Evolutionary conservation across 2,797 vertebrate species (phyloP).

Genomic region (Varecia variegata): DNA sequence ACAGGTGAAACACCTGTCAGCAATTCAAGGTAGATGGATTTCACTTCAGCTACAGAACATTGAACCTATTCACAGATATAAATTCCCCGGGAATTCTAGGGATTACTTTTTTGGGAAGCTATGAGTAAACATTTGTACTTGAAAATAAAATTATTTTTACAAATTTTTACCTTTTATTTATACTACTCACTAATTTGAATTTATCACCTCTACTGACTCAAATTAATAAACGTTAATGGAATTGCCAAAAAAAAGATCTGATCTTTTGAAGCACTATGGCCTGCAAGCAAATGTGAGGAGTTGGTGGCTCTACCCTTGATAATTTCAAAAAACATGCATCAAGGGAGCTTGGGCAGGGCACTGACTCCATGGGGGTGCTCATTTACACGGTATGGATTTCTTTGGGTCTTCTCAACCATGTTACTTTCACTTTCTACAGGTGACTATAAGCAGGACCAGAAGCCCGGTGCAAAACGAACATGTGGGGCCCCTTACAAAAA

Average conservation of each 20-base stretch:
- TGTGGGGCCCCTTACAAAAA: neutral
- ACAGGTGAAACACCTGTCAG: neutral
- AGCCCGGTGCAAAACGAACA: neutral
- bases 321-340: neutral
- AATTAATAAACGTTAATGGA: neutral
- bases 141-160: slow-evolving; percentile 31
- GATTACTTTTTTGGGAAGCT: neutral
- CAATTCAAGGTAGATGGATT: neutral
- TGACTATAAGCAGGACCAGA: neutral
- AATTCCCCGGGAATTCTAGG: neutral
- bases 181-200: neutral
- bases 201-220: neutral
- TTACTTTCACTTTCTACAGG: neutral
- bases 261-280: neutral
- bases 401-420: neutral
- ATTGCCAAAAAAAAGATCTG: neutral
- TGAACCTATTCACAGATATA: neutral
- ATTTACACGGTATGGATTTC: neutral
- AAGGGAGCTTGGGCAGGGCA: neutral
- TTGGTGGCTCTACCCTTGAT: neutral
- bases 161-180: neutral
- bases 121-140: neutral
- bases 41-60: neutral
- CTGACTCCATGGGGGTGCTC: neutral
- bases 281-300: neutral